A percentile compares a stretch with the other conserved stretches of the same genome.
These are phyloP conservation scores for Oreortyx pictus DNA, from an alignment of 2,797 vertebrate species.

Conservation along the genomic window DNA sequence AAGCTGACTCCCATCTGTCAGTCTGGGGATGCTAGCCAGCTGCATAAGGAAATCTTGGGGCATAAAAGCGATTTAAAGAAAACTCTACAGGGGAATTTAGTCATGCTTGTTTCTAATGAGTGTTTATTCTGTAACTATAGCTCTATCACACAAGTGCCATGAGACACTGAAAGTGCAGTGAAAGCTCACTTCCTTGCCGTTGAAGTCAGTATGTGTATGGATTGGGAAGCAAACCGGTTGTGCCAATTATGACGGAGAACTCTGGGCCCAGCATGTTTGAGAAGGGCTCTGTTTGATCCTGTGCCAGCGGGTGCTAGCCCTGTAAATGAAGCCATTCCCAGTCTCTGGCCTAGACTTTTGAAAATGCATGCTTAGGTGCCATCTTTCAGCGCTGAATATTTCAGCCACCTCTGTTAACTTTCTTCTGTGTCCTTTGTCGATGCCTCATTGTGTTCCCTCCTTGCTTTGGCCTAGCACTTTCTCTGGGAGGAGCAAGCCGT, in stretches of 20 bases:
- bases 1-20: conserved; percentile 25
- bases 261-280: background rate
- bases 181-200: background rate
- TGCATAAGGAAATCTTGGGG: conserved; percentile 12
- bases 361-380: background rate
- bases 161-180: background rate
- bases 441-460: background rate
- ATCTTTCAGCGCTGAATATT: background rate
- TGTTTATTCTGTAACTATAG: conserved; percentile 41
- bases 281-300: background rate
- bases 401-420: background rate
- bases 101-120: conserved; percentile 1
- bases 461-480: background rate
- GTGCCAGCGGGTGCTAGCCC: background rate
- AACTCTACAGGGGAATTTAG: background rate
- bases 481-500: background rate
- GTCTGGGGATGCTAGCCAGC: conserved; percentile 3
- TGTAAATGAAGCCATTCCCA: background rate
- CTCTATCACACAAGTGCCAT: background rate
- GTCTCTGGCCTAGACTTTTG: background rate
- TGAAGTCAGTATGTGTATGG: background rate
- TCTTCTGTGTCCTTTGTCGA: background rate
- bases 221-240: background rate
- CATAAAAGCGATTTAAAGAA: conserved; percentile 3
- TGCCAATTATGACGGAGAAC: background rate